Percentiles rank a stretch among this genome's conserved stretches.
phyloP scores from a whole-genome alignment of 1,140 invertebrate species.

The Propsilocerus akamusi region DNA sequence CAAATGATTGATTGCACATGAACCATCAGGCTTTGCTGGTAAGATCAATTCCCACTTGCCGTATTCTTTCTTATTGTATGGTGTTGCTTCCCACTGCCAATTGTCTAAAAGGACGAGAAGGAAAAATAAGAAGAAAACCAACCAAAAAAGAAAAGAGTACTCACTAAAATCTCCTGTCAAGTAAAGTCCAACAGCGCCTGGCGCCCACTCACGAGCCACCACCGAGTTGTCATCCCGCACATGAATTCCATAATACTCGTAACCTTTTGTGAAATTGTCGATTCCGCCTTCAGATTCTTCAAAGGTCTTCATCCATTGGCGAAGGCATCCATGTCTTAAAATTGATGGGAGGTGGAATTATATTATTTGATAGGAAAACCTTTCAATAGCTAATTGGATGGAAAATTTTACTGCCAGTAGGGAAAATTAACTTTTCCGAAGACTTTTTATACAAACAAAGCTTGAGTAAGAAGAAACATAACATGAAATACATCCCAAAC shows the following conservation, averaged over 20 bases:
- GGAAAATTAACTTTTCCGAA: too few species aligned
- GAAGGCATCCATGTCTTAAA: constrained; percentile 66
- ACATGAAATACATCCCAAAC: too few species aligned
- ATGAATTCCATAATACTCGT: constrained; percentile 71
- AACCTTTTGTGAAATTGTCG: constrained; percentile 61
- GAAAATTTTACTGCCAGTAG: too few species aligned
- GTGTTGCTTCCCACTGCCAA: constrained; percentile 61
- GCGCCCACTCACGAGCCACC: constrained; percentile 77
- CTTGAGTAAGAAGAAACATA: too few species aligned
- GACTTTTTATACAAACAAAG: too few species aligned
- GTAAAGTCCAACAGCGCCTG: constrained; percentile 65
- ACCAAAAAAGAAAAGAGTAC: constrained; percentile 13
- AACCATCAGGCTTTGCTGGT: constrained; percentile 60
- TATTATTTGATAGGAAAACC: too few species aligned
- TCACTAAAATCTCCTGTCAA: constrained; percentile 89
- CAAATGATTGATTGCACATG: constrained; percentile 56
- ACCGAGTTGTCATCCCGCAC: constrained; percentile 64
- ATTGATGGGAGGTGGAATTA: too few species aligned
- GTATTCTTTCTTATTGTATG: constrained; percentile 64
- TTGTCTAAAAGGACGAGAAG: constrained; percentile 35
- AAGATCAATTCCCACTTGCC: constrained; percentile 84
- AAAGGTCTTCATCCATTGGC: constrained; percentile 50
- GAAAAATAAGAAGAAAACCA: neutral
- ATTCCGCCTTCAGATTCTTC: constrained; percentile 51
- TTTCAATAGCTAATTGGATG: too few species aligned